Base-by-base conservation (phyloP, 2,888 invertebrate genomes). In the Melieria crassipennis region DNA sequence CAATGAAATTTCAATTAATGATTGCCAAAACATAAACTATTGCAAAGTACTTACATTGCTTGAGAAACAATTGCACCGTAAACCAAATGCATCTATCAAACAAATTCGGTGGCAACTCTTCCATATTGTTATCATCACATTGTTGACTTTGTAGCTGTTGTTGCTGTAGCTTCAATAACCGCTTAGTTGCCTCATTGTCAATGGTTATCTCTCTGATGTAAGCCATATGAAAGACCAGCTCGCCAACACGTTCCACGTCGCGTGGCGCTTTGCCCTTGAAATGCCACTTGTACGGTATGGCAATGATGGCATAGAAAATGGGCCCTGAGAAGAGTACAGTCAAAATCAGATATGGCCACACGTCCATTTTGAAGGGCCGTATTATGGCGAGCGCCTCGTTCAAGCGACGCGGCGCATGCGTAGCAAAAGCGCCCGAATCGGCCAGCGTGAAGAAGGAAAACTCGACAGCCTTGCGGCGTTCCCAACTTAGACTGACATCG, bases 391-490 rank as follows among this genome's bases (percentile, higher is more conserved):
- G 80, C 0, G 93, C 92, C 81, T 93, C 93, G 77, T 92, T 93
- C 1, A 93, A 86, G 71, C 90, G 90, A 0, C 91, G 90, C 0
- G 93, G 93, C 0, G 93, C 91, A 77, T 93, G 93, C 0, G 93
- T 93, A 1, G 92, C 88, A 80, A 93, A 93, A 0, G 93, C 93
- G 0, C 92, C 93, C 16, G 92, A 93, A 80, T 93, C 93, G 0
- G 93, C 92, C 55, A 93, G 85, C 0, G 93, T 93, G 69, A 93
- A 88, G 80, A 93, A 93, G 0, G 93, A 92, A 86, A 93, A 93
- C 80, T 93, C 93, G 0, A 92, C 92, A 0, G 90, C 92, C 78
- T 91, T 91, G 11, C 91, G 88, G 4, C 93, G 87, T 80, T 93
- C 93, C 88, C 90, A 91, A 0, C 92, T 93, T 78, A 93, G 88